Conservation (phyloP, 2,888 invertebrate genomes). For the Seladonia tumulorum region DNA sequence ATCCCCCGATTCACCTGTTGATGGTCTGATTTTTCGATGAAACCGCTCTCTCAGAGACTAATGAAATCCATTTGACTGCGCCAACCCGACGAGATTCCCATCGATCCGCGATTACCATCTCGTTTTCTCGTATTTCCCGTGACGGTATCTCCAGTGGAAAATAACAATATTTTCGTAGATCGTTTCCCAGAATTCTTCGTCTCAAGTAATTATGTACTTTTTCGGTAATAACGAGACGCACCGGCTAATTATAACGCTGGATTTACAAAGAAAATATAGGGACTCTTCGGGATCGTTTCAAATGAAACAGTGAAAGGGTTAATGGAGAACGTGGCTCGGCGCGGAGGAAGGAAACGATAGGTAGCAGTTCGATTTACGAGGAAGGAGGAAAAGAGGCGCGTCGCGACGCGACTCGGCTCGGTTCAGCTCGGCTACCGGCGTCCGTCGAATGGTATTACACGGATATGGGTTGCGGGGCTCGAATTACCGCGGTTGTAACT, state of each 20-base stretch:
- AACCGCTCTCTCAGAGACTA: neutral
- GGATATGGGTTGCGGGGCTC: conserved; percentile 51
- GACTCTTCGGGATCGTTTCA: too few species aligned
- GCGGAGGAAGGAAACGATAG: conserved; percentile 19
- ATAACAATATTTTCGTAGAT: too few species aligned
- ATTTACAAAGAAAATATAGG: too few species aligned
- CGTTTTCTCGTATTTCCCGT: neutral
- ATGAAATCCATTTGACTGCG: neutral
- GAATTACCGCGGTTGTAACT: conserved; percentile 60
- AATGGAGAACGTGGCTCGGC: neutral
- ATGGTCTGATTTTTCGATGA: neutral
- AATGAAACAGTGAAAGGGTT: neutral
- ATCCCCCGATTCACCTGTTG: conserved; percentile 26
- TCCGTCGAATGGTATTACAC: conserved; percentile 48
- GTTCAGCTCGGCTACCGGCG: neutral
- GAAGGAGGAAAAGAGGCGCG: conserved; percentile 28
- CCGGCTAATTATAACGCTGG: too few species aligned
- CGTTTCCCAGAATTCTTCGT: too few species aligned
- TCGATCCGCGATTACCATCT: neutral
- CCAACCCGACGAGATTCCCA: neutral
- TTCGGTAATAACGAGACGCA: too few species aligned
- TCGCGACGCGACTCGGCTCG: neutral
- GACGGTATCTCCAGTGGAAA: neutral
- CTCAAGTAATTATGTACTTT: too few species aligned
- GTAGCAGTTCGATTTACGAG: conserved; percentile 8